These are phyloP conservation scores for Coryphaenoides rupestris DNA, from an alignment of 2,113 vertebrate genomes.

Conservation along the genomic window DNA sequence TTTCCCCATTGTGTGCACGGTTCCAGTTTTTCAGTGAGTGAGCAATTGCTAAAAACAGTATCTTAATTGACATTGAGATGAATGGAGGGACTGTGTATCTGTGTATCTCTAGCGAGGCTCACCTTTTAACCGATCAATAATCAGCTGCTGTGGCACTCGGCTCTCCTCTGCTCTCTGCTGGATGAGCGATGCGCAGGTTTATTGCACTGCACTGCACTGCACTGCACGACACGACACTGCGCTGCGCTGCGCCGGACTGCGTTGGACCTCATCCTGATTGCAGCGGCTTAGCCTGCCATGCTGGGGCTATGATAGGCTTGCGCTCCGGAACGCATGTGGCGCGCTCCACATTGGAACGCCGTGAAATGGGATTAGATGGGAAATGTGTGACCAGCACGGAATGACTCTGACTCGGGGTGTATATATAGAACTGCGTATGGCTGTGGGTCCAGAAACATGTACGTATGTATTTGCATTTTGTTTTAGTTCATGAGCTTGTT, in stretches of 20 bases:
- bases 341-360: too few species aligned
- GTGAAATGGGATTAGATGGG: neutral
- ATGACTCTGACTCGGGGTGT: neutral
- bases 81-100: slow-evolving; percentile 23
- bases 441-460: slow-evolving; percentile 12
- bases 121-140: slow-evolving; percentile 65
- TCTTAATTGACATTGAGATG: too few species aligned
- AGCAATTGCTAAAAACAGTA: too few species aligned
- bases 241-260: too few species aligned
- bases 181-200: neutral
- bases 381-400: neutral
- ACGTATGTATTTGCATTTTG: neutral
- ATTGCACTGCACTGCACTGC: slow-evolving; percentile 26
- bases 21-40: too few species aligned
- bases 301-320: neutral
- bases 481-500: neutral
- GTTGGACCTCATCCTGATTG: neutral
- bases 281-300: slow-evolving; percentile 10
- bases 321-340: too few species aligned
- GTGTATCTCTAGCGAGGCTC: slow-evolving; percentile 33
- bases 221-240: too few species aligned
- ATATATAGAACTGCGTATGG: slow-evolving; percentile 6
- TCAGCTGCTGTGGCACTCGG: slow-evolving; percentile 33
- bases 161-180: slow-evolving; percentile 23
- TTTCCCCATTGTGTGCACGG: too few species aligned